Evolutionary conservation across 35 echinoderm and acorn worm species (phyloP).

Genomic region (Diadema setosum): DNA sequence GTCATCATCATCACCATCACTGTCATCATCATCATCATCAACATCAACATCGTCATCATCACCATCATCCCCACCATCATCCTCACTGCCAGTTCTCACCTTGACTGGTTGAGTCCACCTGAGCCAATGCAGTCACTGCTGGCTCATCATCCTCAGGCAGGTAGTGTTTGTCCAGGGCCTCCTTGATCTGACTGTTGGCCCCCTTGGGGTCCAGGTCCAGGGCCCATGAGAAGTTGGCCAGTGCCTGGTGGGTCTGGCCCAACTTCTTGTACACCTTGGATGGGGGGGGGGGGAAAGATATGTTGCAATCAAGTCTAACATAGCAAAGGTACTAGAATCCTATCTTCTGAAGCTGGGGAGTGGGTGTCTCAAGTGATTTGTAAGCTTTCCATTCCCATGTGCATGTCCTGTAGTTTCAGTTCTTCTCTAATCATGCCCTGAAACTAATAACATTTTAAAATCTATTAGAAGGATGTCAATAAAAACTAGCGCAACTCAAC

Average conservation of each 20-base stretch:
- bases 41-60: not conserved
- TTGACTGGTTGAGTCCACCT: not conserved
- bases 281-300: not conserved
- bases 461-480: too few species aligned
- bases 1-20: not conserved
- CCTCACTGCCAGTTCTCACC: not conserved
- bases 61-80: not conserved
- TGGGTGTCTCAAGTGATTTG: too few species aligned
- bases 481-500: too few species aligned
- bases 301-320: too few species aligned
- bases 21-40: not conserved
- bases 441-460: too few species aligned
- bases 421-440: too few species aligned
- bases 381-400: too few species aligned
- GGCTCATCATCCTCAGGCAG: constrained; percentile 93
- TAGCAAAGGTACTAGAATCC: too few species aligned
- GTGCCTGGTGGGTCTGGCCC: constrained; percentile 84
- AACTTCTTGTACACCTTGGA: constrained; percentile 82
- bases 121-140: constrained; percentile 8
- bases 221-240: constrained; percentile 94
- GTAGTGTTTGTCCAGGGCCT: constrained; percentile 90
- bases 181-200: constrained; percentile 87
- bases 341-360: too few species aligned
- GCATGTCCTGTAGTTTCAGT: too few species aligned
- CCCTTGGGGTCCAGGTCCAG: constrained; percentile 92